Evolutionary conservation across 2,113 vertebrate genomes (phyloP).

Genomic region (Mesocricetus auratus): DNA sequence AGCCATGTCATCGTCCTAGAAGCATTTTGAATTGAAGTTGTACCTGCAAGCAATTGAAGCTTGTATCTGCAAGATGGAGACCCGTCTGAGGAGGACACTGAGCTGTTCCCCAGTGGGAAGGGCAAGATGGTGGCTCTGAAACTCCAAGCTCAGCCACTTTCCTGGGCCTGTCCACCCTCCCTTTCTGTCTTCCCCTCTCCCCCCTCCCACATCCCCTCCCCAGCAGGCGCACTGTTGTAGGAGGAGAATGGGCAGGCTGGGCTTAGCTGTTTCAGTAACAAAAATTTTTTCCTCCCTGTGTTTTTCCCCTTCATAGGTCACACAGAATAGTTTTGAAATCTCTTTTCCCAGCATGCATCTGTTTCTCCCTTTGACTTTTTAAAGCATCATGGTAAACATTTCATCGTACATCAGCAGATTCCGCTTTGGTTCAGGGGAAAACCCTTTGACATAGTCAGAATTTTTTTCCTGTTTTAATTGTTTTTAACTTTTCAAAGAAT

Average conservation of each 20-base stretch:
- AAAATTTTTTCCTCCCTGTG: not conserved
- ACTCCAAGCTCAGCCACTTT: not conserved
- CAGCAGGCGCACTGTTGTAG: not conserved
- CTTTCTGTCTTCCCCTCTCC: not conserved
- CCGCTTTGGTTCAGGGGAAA: not conserved
- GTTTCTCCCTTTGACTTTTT: not conserved
- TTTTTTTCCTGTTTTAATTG: not conserved
- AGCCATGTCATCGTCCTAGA: not conserved
- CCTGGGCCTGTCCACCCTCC: no score
- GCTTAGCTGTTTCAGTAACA: no score
- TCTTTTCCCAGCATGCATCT: not conserved
- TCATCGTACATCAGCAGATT: not conserved
- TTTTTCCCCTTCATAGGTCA: not conserved
- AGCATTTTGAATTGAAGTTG: accelerated
- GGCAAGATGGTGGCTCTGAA: not conserved
- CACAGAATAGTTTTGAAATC: not conserved
- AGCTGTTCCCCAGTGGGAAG: not conserved
- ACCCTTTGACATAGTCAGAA: not conserved
- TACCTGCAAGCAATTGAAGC: no score
- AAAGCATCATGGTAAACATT: accelerated
- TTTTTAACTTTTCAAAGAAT: not conserved
- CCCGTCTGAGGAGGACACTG: not conserved
- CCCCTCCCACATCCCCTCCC: not conserved
- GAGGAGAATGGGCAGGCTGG: not conserved
- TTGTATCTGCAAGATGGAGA: not conserved